Base-by-base conservation (phyloP, 2,797 vertebrate genomes). In the Zalophus californianus region DNA sequence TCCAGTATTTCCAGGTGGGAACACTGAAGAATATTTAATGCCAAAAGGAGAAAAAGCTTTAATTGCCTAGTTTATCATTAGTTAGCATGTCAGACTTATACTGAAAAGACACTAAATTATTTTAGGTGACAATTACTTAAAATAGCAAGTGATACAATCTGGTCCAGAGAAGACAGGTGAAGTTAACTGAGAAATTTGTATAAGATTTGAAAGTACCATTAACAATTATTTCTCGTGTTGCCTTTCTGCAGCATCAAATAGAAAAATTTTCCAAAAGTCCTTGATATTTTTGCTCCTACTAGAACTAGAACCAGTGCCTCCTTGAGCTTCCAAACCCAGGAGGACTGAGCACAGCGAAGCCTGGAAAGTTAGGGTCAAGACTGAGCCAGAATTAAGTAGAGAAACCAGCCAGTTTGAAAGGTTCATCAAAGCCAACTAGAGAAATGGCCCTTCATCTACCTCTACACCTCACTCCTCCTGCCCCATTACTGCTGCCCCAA, bases 81-180 rank as follows among this genome's bases (percentile, higher is more conserved):
- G 54, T 79, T 93, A 10, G 12, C 96, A 89, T 78, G 9, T 3
- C 6, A 82, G 50, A 64, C 13, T 70, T 95, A 79, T 35, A 82
- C 25, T 58, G n/a, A 60, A 82, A 91, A n/a, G 32, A 27, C 66
- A 82, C 2, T 56, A 58, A 96, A 35, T 86, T 86, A 52, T 95
- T 83, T 84, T 48, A 52, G n/a, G n/a, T 38, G n/a, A 29, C 50
- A 75, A 92, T 87, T 83, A 77, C 54, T 90, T 72, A 92, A 85
- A 29, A 94, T n/a, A 94, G 15, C 54, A 83, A 95, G n/a, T 10
- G 72, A 90, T 54, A 14, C 29, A 77, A 32, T 41, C 38, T 4
- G 3, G 41, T 27, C 52, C 72, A 10, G 79, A 50, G 35, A 56
- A 2, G 7, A 77, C 25, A 86, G 21, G 90, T 48, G 66, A 85